Evolutionary conservation across 2,888 invertebrate species (phyloP).

Genomic region (Blastobasis adustella): DNA sequence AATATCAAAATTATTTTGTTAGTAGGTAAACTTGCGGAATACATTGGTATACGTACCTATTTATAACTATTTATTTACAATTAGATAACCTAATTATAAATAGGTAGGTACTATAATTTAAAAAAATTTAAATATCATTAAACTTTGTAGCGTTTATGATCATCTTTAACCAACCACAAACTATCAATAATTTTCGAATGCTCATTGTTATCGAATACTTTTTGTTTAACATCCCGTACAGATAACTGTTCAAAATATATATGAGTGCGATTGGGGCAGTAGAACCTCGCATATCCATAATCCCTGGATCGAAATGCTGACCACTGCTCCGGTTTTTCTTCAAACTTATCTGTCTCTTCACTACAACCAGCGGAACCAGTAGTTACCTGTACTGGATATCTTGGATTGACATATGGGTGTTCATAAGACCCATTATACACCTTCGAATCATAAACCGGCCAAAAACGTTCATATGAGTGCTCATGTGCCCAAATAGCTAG

Average conservation of each 20-base stretch:
- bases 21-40: too few relatives aligned
- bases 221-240: too few relatives aligned
- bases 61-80: too few relatives aligned
- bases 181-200: too few relatives aligned
- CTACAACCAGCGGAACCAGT: not conserved
- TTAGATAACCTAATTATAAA: too few relatives aligned
- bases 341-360: not conserved
- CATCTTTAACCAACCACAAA: too few relatives aligned
- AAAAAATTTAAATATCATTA: too few relatives aligned
- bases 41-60: too few relatives aligned
- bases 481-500: constrained; percentile 94
- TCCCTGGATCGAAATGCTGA: constrained; percentile 87
- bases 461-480: constrained; percentile 91
- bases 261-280: not conserved
- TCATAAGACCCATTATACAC: not conserved
- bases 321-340: constrained; percentile 69
- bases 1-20: too few relatives aligned
- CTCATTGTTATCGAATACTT: too few relatives aligned
- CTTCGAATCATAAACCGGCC: constrained; percentile 87
- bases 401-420: not conserved
- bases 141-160: too few relatives aligned
- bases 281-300: constrained; percentile 88
- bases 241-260: not conserved
- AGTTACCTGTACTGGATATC: not conserved
- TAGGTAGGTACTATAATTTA: too few relatives aligned